Evolutionary conservation across 2,888 invertebrate genomes (phyloP), one percentile per base, ranked within the genome.

Genomic region (Idaea dimidiata): DNA sequence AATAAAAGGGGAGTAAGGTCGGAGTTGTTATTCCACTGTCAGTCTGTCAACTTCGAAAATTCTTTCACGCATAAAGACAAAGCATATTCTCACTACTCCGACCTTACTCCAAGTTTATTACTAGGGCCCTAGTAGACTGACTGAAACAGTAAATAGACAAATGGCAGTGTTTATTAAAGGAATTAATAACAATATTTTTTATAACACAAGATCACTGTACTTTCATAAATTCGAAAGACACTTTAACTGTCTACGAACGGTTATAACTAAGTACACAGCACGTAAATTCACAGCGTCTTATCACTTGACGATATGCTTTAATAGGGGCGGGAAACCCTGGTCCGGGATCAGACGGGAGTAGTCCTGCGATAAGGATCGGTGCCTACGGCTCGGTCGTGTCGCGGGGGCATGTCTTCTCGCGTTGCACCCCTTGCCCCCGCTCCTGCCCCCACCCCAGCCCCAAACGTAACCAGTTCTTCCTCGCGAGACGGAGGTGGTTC

Each of bases 381-480:
- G 73, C 93, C 88, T 60, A 93, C 86, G 64, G 88, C 87, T 77
- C 94, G 87, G 81, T 89, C 85, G 72, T 91, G 84, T 62, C 91
- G 81, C 59, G 82, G 67, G 59, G 88, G 81, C 16, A 82, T 83
- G 2, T 75, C 75, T 0, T 86, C 84, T 3, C 83, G 82, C 18
- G 79, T 73, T 24, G 88, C 67, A 1, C 74, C 82, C 59, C 88
- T 75, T 58, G 93, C 93, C 54, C 95, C 95, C 62, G 94, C 90
- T 10, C 43, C 67, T 2, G 74, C 81, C 59, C 88, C 75, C 58
- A 93, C 90, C 74, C 95, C 95, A 79, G 96, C 90, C 74, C 95
- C 95, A 79, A 96, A 96, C 14, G 95, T 95, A 58, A 95, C 95
- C 78, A 95, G 93, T 74, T 96, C 96, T 70, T 95, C 95, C 68